Evolutionary conservation across 2,888 invertebrate genomes (phyloP), one percentile per base, ranked within the genome.

Genomic region (Drosophila rellima): DNA sequence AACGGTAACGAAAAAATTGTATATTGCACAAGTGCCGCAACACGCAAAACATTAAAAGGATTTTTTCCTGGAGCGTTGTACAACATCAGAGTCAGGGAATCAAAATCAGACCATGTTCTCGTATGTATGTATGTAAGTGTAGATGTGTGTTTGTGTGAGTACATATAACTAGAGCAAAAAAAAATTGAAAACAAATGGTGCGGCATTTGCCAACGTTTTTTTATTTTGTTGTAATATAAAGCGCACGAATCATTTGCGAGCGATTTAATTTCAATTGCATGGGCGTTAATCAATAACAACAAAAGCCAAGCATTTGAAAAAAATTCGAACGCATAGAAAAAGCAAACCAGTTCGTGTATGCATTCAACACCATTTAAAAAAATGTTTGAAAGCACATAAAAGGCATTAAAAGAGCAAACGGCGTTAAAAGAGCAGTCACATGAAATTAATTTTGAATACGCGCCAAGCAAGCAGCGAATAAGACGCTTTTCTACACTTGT

Each of bases 241-340:
- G 42, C 51, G 39, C 48, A 17, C 82, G 84, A 88, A 83, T 88
- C 87, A 88, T 88, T 87, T 86, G 79, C 83, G 54, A 81, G 63
- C 85, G 70, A 83, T 83, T 83, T 81, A 87, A 89, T 87, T 83
- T 83, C 72, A 83, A 88, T 89, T 81, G 89, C 89, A 81, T 65
- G 82, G 62, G 75, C 84, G 87, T 83, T 87, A 88, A 83, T 83
- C 89, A 88, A 88, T 63, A 61, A 42, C 51, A 71, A 72, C 74
- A 74, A 79, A 82, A 71, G 81, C 56, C 65, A 70, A 47, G 8
- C 37, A 31, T 35, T 61, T 15, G 15, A 20, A 55, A 51, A 40
- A 50, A 40, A 47, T 17, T 10, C 11, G 11, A 6, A 20, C 33
- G 15, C 39, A 59, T 26, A 29, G 40, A 45, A 65, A 73, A 56